Evolutionary conservation across 2,113 vertebrate species (phyloP), one percentile per base, ranked within the genome.

Genomic region (Silurus glanis): DNA sequence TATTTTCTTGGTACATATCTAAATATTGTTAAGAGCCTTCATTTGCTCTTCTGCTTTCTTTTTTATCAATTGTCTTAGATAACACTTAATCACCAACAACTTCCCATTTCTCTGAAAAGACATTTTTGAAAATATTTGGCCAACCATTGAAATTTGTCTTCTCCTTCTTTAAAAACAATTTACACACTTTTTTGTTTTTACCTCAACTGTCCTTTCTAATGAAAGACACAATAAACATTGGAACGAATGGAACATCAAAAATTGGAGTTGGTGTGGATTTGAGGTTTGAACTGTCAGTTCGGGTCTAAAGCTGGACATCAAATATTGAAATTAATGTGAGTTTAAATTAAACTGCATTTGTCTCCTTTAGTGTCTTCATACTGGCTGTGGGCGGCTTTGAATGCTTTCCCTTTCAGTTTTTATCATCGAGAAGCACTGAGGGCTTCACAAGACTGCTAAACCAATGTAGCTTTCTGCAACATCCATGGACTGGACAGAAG

Each of bases 381-480:
- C 47, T 83, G 81, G 76, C 81, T 37, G 86, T 86, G 81, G 84
- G 80, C 45, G 86, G 53, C 76, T 89, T 86, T 87, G 14, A 78
- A 83, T 88, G 66, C 47, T 64, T 88, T 45, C 64, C 72, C 53
- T 89, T 85, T 86, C 84, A 71, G 56, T 72, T 83, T 86, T 89
- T 89, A 89, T 89, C 89, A 89, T 56, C 61, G 78, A 74, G 55
- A 87, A 45, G 72, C 88, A 89, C 56, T 75, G 67, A 87, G 78
- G 82, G 82, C 82, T 89, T 89, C 79, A 89, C 28, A 83, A 56
- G 85, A 79, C 82, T 76, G 82, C 85, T 83, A 80, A 82, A 82
- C 66, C 72, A 80, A 72, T 74, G 64, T 62, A 82, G 66, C 79
- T 61, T 81, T 72, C 66, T 28, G 37, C 45, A 87, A 59, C 83